Base-by-base conservation (phyloP, 1,140 invertebrate species). In the Drosophila athabasca region DNA sequence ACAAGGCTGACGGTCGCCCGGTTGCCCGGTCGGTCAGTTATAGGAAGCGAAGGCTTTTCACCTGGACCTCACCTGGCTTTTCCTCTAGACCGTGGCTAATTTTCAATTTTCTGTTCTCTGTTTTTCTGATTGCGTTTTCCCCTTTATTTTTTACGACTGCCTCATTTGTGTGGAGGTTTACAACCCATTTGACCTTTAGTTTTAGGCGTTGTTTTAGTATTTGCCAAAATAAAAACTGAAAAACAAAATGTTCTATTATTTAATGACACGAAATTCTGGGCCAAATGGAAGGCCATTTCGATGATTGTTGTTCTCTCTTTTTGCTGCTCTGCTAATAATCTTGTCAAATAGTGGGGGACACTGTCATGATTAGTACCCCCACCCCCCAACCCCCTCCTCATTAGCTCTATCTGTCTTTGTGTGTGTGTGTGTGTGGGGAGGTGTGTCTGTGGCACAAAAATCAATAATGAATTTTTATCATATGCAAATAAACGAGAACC, bases 171-270 rank as follows among this genome's bases (percentile, higher is more conserved):
- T 83, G 79, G 62, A 43, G 43, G 60, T 82, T 88, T 82, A 82
- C 83, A 82, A 68, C 60, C 79, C 83, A 82, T 79, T 82, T 76
- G 82, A 83, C 83, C 82, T 87, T 78, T 68, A 54, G 44, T 48
- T 66, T 43, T 51, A 66, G 9, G 48, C 2, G 45, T 61, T 24
- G 24, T 43, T 31, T 49, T 5, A 9, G 59, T 31, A 11, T 31
- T 43, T 29, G 22, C 29, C 43, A 29, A 41, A 24, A 29, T 48
- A 15, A 39, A 39, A 39, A 39, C 29, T 19, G 17, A 68, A 48
- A 29, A 35, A 68, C 22, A 13, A 69, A 69, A 35, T 24, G 58
- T 44, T 17, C 31, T 58, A 50, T 69, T 57, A 68, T 39, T 39
- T 39, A 13, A 39, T 39, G 35, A 39, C 5, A 13, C 3, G 5